phyloP scores from a whole-genome alignment of 2,888 invertebrate genomes.

The Drosophila atripex region DNA sequence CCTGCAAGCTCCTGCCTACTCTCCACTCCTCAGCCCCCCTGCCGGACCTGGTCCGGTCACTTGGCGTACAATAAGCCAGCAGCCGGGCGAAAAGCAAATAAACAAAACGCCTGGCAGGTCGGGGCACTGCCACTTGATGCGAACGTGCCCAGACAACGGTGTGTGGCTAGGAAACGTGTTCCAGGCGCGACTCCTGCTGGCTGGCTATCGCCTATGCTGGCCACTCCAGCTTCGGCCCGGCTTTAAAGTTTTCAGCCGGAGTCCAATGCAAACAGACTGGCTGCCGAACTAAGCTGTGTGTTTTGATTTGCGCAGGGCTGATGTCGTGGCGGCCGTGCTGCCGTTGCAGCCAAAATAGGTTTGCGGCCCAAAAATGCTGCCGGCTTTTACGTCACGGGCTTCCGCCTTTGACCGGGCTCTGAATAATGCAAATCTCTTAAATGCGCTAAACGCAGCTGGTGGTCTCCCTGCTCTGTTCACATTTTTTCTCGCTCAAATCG shows the following conservation, averaged over 20 bases:
- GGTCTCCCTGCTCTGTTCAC: slow-evolving; percentile 5
- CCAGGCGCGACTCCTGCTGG: slow-evolving; percentile 1
- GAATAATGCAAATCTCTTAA: slow-evolving; percentile 77
- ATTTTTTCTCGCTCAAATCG: slow-evolving; percentile 44
- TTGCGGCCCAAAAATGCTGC: slow-evolving; percentile 42
- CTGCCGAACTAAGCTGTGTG: slow-evolving; percentile 47
- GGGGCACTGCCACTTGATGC: slow-evolving; percentile 49
- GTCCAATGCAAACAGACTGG: slow-evolving; percentile 35
- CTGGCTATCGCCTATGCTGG: neutral
- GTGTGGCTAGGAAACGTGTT: slow-evolving; percentile 40
- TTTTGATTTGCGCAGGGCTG: slow-evolving; percentile 58
- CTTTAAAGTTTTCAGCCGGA: slow-evolving; percentile 32
- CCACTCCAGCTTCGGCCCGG: slow-evolving; percentile 12
- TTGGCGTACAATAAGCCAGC: slow-evolving; percentile 23
- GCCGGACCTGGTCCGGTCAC: neutral
- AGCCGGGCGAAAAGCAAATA: slow-evolving; percentile 55
- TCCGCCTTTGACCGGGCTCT: slow-evolving; percentile 48
- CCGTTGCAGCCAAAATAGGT: slow-evolving; percentile 1
- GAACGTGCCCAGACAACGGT: slow-evolving; percentile 63
- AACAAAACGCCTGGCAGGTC: slow-evolving; percentile 60
- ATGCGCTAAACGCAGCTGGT: slow-evolving; percentile 67
- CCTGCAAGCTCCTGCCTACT: neutral
- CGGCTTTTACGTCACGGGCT: slow-evolving; percentile 51
- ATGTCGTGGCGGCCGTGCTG: neutral
- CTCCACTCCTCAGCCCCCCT: slow-evolving; percentile 7